A percentile compares a stretch with the other conserved stretches of the same genome.
Evolutionary conservation across 92 coral and sea anemone genomes (phyloP).

Genomic region (Anthopleura xanthogrammica): DNA sequence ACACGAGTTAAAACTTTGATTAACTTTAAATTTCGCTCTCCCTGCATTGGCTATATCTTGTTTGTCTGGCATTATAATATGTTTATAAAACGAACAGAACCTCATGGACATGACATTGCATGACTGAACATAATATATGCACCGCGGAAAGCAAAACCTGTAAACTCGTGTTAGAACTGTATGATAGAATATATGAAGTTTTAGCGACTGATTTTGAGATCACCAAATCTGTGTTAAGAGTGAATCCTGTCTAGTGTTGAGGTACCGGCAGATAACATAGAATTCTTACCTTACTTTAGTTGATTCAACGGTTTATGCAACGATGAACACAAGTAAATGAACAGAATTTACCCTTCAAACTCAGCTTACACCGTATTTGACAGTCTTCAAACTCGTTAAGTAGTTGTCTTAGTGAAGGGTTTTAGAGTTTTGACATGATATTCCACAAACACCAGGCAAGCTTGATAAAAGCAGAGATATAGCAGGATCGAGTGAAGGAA

Average conservation of each 20-base stretch:
- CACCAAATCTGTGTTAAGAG: not conserved
- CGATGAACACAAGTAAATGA: constrained; percentile 6
- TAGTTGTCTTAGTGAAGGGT: not conserved
- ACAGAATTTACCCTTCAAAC: not conserved
- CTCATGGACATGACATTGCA: not conserved
- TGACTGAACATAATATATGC: not conserved
- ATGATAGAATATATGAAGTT: too few species aligned
- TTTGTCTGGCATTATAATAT: too few species aligned
- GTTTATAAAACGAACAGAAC: too few species aligned
- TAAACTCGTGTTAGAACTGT: too few species aligned
- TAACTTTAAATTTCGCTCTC: too few species aligned
- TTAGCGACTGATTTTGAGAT: too few species aligned
- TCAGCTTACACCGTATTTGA: not conserved
- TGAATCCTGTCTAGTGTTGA: not conserved
- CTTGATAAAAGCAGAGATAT: not conserved
- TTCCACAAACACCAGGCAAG: not conserved
- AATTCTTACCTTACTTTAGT: not conserved
- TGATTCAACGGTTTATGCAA: not conserved
- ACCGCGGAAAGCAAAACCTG: not conserved
- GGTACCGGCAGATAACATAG: not conserved
- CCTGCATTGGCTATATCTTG: too few species aligned
- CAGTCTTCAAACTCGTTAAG: not conserved
- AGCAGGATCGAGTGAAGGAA: not conserved
- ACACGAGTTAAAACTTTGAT: too few species aligned
- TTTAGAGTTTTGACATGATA: not conserved